Percentiles rank a stretch among this genome's conserved stretches.
Conservation (phyloP, 2,888 invertebrate genomes). For the Apamea crenata region DNA sequence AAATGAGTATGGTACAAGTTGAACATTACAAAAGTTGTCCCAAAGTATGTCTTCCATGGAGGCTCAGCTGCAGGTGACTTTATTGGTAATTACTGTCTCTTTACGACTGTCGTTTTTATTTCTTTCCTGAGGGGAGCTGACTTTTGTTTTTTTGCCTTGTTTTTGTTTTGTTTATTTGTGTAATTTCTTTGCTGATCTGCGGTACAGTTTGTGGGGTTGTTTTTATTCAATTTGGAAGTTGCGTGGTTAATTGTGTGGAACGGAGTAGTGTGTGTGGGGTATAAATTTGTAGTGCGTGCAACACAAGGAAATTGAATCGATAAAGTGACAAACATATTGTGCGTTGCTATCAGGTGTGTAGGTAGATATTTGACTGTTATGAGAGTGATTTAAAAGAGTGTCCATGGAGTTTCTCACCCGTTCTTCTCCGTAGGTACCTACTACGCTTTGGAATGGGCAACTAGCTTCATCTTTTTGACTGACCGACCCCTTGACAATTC, state of each 20-base stretch:
- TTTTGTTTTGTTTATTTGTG: slow-evolving; percentile 64
- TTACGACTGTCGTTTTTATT: slow-evolving; percentile 69
- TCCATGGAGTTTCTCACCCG: too few species aligned
- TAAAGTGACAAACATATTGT: not conserved
- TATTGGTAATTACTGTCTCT: slow-evolving; percentile 74
- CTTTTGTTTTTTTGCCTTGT: slow-evolving; percentile 62
- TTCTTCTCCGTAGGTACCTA: too few species aligned
- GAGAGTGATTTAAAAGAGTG: too few species aligned
- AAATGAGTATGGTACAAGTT: slow-evolving; percentile 25
- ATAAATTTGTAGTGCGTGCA: slow-evolving; percentile 13
- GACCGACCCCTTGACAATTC: too few species aligned
- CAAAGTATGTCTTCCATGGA: slow-evolving; percentile 40
- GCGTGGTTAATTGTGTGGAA: slow-evolving; percentile 48
- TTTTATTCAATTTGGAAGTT: slow-evolving; percentile 53
- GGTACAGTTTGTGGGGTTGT: slow-evolving; percentile 36
- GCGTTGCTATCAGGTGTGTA: not conserved
- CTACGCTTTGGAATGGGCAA: too few species aligned
- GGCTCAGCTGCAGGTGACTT: slow-evolving; percentile 69
- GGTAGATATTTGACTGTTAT: not conserved
- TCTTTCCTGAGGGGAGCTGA: slow-evolving; percentile 66
- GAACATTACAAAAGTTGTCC: slow-evolving; percentile 46
- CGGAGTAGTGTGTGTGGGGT: not conserved
- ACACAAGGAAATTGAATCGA: not conserved
- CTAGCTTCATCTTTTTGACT: too few species aligned
- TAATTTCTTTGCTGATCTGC: slow-evolving; percentile 53